These are phyloP conservation scores for Cynopterus sphinx DNA, from an alignment of 2,797 vertebrate genomes.

Conservation along the genomic window DNA sequence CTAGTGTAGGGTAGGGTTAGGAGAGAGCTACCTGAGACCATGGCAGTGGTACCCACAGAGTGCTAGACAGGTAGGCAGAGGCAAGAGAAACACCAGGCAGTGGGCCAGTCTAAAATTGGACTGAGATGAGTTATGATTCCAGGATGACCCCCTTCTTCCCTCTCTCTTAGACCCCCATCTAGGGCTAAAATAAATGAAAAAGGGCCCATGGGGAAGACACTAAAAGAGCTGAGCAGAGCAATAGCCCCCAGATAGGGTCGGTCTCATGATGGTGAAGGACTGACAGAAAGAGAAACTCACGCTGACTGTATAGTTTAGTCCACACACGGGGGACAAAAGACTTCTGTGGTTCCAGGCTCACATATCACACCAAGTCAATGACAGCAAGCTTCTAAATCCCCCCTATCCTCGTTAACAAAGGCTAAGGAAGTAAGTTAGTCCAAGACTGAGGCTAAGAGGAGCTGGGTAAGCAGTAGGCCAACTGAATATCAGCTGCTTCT, in stretches of 20 bases:
- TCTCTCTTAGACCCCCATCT: background rate
- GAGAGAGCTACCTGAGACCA: background rate
- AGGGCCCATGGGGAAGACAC: background rate
- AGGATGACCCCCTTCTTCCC: background rate
- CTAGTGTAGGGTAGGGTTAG: background rate
- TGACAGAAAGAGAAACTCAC: background rate
- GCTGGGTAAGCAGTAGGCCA: background rate
- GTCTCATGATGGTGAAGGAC: background rate
- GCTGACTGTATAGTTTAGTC: background rate
- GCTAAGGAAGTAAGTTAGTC: background rate
- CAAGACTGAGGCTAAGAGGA: background rate
- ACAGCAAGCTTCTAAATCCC: background rate
- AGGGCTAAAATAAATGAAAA: background rate
- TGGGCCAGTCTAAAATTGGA: background rate
- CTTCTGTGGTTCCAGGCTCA: background rate
- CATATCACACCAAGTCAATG: background rate
- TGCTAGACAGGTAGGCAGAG: background rate
- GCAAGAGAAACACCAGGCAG: background rate
- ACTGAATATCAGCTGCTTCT: background rate
- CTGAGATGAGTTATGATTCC: background rate
- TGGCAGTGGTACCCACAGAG: background rate
- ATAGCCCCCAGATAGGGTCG: background rate
- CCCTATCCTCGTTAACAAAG: background rate
- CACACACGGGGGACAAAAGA: background rate
- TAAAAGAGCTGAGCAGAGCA: background rate